These are phyloP conservation scores for Eupithecia insigniata DNA, from an alignment of 2,888 invertebrate genomes.

Conservation along the genomic window DNA sequence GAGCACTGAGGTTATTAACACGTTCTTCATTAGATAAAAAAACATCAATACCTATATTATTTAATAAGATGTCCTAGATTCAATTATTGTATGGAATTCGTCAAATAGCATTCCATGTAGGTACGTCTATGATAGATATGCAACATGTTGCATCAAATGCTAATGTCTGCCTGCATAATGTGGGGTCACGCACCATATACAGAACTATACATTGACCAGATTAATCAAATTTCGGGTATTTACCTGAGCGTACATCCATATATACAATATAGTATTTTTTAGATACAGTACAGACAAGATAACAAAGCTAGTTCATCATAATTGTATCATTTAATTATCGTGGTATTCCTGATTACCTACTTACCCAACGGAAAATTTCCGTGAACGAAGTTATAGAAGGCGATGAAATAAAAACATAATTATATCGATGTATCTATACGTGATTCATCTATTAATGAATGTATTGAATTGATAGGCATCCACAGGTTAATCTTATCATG, in stretches of 20 bases:
- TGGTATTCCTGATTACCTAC: not conserved
- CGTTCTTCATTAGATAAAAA: not conserved
- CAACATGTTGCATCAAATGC: not conserved
- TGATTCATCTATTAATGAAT: not conserved
- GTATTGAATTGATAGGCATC: conserved; percentile 1
- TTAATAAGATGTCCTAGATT: not conserved
- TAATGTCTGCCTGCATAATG: not conserved
- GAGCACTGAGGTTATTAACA: not conserved
- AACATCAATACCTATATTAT: not conserved
- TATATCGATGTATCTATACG: not conserved
- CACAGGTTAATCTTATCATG: conserved; percentile 4
- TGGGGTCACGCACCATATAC: not conserved
- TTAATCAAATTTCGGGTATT: not conserved
- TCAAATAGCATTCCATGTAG: not conserved
- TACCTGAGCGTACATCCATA: not conserved
- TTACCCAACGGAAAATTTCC: not conserved
- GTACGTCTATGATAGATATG: not conserved
- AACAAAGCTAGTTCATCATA: not conserved
- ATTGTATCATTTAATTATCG: not conserved
- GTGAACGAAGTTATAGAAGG: not conserved
- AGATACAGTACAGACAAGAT: not conserved
- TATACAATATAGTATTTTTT: no score
- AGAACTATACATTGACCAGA: not conserved
- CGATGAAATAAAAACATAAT: not conserved
- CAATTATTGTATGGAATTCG: not conserved